Evolutionary conservation across 2,888 invertebrate genomes (phyloP), one percentile per base, ranked within the genome.

Genomic region (Heteropelma amictum): DNA sequence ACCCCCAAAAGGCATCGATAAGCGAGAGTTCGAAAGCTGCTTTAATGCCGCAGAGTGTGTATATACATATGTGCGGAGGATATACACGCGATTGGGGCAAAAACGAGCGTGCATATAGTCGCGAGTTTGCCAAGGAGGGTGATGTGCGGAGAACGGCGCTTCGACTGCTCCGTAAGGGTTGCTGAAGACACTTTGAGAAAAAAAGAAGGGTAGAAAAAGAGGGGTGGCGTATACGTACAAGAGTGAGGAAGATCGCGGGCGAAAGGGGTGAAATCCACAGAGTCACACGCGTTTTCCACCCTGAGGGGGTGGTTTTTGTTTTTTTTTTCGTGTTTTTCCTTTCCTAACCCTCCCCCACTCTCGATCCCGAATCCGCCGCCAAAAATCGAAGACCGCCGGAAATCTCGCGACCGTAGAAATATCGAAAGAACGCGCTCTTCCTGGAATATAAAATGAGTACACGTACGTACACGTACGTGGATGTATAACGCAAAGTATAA

Each of bases 371-470:
- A 74, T 47, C 40, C 23, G 53, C 30, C 19, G 30, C 53, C 21
- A 42, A 56, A 68, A 74, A 77, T 54, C 64, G 64, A 47, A 60
- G 60, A 56, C 60, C 49, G 47, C 63, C 69, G 47, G 51, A 76
- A 53, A 69, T 71, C 75, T 42, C 21, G n/a, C 42, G 70, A 64
- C 40, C 30, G 63, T 49, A 64, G 75, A 79, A 85, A 84, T 85
- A 86, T 86, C 81, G 85, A 83, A 82, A 84, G 83, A 77, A 75
- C 74, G 80, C 79, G 81, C 83, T 51, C 38, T 81, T 83, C 82
- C 80, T 82, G 83, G 87, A 88, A 87, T 87, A 87, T 84, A 76
- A 82, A 87, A 87, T 84, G 82, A 85, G 81, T 38, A 33, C 49
- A 51, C 49, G 45, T 69, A 53, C 28, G 65, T 56, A 47, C n/a